These are phyloP conservation scores for Raillietiella orientalis DNA, from an alignment of 2,888 invertebrate genomes.

Conservation along the genomic window DNA sequence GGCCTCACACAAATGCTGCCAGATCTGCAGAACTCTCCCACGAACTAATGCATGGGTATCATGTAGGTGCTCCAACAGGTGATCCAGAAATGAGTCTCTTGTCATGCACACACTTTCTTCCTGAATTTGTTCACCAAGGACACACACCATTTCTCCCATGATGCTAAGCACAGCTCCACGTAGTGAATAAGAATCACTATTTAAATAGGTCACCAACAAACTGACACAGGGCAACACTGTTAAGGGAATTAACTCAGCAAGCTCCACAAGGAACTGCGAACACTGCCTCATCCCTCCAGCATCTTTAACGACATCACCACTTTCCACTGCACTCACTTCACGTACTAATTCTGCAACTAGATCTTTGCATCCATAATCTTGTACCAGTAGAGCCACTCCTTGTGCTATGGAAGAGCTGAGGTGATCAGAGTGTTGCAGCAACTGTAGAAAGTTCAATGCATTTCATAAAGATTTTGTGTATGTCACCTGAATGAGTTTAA, in stretches of 20 bases:
- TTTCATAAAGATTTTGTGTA: constrained; percentile 11
- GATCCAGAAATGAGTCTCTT: constrained; percentile 44
- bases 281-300: constrained; percentile 12
- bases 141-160: constrained; percentile 40
- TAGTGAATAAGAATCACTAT: constrained; percentile 20
- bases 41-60: constrained; percentile 59
- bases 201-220: constrained; percentile 24
- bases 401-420: constrained; percentile 29
- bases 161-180: constrained; percentile 53
- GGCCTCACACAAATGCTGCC: constrained; percentile 40
- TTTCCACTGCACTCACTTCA: constrained; percentile 34
- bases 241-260: constrained; percentile 24
- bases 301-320: constrained; percentile 19
- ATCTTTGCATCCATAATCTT: constrained; percentile 27
- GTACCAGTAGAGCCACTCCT: constrained; percentile 31
- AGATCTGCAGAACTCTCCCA: constrained; percentile 41
- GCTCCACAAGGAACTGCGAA: constrained; percentile 25
- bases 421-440: constrained; percentile 40
- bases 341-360: constrained; percentile 35
- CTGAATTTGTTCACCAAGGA: constrained; percentile 36
- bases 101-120: constrained; percentile 26
- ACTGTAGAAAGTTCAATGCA: constrained; percentile 18
- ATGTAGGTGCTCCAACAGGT: constrained; percentile 43
- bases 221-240: constrained; percentile 24
- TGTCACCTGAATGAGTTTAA: constrained; percentile 24